Conservation (phyloP, 2,888 invertebrate genomes). For the Stomorhina lunata region DNA sequence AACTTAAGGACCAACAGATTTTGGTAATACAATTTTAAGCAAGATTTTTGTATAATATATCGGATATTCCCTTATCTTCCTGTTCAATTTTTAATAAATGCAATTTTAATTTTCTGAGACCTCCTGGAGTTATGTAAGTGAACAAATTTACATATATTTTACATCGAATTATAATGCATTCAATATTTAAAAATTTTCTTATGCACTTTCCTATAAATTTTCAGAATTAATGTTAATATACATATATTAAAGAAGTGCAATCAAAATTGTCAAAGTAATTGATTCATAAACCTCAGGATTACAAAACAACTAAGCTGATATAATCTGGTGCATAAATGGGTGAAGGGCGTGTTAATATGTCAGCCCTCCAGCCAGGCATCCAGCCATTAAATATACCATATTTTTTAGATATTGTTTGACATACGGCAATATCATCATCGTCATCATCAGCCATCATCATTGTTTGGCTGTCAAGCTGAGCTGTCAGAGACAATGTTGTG, state of each 20-base stretch:
- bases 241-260: not conserved
- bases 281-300: slow-evolving; percentile 50
- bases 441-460: slow-evolving; percentile 30
- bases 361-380: not conserved
- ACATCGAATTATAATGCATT: too few species aligned
- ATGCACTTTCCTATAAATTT: not conserved
- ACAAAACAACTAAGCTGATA: slow-evolving; percentile 53
- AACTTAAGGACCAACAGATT: too few species aligned
- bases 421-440: too few species aligned
- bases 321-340: slow-evolving; percentile 45
- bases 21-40: too few species aligned
- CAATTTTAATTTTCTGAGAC: too few species aligned
- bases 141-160: not conserved
- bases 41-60: too few species aligned
- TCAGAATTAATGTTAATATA: not conserved
- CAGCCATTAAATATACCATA: not conserved
- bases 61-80: too few species aligned
- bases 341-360: slow-evolving; percentile 29
- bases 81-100: too few species aligned
- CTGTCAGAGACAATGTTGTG: slow-evolving; percentile 21
- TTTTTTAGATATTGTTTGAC: slow-evolving; percentile 6
- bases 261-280: slow-evolving; percentile 1
- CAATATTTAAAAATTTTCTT: not conserved
- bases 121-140: not conserved
- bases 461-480: slow-evolving; percentile 28